Evolutionary conservation across 2,888 invertebrate genomes (phyloP).

Genomic region (Pachymerium ferrugineum): DNA sequence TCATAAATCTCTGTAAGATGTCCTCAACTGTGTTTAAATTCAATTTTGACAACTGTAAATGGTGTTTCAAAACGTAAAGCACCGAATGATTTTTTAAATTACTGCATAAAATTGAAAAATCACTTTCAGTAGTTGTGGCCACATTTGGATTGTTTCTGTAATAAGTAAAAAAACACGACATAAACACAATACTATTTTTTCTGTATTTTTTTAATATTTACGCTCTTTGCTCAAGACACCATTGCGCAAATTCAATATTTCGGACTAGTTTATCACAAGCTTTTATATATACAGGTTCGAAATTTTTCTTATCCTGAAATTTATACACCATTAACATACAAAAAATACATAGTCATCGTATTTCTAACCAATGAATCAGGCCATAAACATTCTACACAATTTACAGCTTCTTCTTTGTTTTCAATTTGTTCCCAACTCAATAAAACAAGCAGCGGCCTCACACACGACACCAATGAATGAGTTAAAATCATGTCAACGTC

Average conservation of each 20-base stretch:
- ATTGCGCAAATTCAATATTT: neutral
- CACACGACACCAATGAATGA: neutral
- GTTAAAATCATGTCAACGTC: neutral
- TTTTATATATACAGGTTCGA: neutral
- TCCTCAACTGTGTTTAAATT: neutral
- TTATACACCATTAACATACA: neutral
- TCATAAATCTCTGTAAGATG: neutral
- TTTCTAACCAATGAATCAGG: neutral
- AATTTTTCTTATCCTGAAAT: slow-evolving; percentile 3
- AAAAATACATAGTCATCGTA: neutral
- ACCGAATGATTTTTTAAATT: neutral
- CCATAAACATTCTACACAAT: neutral
- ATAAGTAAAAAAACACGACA: neutral
- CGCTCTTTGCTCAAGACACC: neutral
- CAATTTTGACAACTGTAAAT: neutral
- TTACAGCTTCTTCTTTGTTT: neutral
- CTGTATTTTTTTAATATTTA: neutral
- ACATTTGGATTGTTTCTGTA: neutral
- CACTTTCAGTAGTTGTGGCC: neutral
- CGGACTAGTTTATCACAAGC: neutral
- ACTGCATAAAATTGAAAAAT: neutral
- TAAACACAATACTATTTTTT: neutral
- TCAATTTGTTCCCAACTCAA: neutral
- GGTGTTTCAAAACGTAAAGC: neutral
- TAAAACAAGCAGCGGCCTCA: neutral